phyloP scores from a whole-genome alignment of 2,888 invertebrate genomes.

The Octodonta nipae region DNA sequence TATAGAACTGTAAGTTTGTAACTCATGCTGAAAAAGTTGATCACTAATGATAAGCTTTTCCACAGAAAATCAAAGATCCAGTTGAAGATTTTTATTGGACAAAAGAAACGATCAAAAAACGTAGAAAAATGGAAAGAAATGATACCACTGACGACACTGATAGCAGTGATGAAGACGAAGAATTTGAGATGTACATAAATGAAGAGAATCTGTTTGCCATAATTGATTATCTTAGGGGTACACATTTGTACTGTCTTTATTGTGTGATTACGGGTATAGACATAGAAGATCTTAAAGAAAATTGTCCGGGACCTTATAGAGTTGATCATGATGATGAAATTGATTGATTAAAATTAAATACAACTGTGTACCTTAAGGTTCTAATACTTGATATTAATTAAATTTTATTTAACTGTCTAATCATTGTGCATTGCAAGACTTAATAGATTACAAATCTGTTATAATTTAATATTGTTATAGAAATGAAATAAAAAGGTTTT shows the following conservation, averaged over 20 bases:
- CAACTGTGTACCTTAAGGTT: too few relatives aligned
- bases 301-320: constrained; percentile 53
- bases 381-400: too few relatives aligned
- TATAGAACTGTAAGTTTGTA: constrained; percentile 33
- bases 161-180: constrained; percentile 23
- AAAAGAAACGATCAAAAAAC: constrained; percentile 28
- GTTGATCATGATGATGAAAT: constrained; percentile 43
- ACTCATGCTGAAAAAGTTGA: constrained; percentile 3
- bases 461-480: too few relatives aligned
- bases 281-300: constrained; percentile 43
- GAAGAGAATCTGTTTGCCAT: constrained; percentile 30
- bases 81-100: constrained; percentile 48
- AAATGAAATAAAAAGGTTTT: too few relatives aligned
- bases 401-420: too few relatives aligned
- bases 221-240: constrained; percentile 48
- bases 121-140: constrained; percentile 28
- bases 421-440: too few relatives aligned
- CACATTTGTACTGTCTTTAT: constrained; percentile 66
- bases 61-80: constrained; percentile 38
- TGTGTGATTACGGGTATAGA: constrained; percentile 58
- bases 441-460: too few relatives aligned
- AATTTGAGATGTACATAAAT: constrained; percentile 24
- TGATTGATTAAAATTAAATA: too few relatives aligned
- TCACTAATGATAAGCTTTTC: constrained; percentile 13
- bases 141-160: constrained; percentile 25